Evolutionary conservation across 1,140 invertebrate genomes (phyloP).

Genomic region (Sycophila sp.): DNA sequence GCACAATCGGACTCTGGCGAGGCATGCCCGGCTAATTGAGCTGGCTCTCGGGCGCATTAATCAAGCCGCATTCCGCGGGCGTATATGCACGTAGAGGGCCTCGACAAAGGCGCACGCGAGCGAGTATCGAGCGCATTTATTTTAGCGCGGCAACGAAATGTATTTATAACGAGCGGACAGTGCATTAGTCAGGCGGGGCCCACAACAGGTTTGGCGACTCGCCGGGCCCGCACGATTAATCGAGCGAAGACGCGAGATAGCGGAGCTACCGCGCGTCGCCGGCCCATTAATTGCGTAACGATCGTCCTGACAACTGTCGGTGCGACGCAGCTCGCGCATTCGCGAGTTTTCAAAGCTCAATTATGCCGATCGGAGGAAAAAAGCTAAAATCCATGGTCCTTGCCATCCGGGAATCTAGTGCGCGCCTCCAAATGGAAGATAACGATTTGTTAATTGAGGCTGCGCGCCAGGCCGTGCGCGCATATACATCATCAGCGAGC

Average conservation of each 20-base stretch:
- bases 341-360: too few species aligned
- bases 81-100: too few species aligned
- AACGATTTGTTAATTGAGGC: constrained; percentile 11
- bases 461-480: background rate
- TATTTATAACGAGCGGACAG: constrained; percentile 38
- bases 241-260: constrained; percentile 43
- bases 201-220: constrained; percentile 46
- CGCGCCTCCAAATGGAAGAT: background rate
- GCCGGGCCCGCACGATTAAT: constrained; percentile 46
- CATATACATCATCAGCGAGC: background rate
- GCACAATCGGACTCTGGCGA: too few species aligned
- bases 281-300: constrained; percentile 51
- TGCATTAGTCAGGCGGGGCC: constrained; percentile 49
- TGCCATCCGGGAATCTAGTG: background rate
- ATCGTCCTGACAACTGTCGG: constrained; percentile 38
- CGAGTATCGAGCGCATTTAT: background rate
- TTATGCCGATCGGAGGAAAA: too few species aligned
- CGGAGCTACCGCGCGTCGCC: constrained; percentile 1
- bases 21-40: too few species aligned
- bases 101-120: too few species aligned
- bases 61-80: too few species aligned
- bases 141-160: background rate
- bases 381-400: too few species aligned
- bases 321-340: background rate
- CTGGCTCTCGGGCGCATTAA: too few species aligned